Evolutionary conservation across 2,888 invertebrate species (phyloP), one percentile per base, ranked within the genome.

Genomic region (Macaria liturata): DNA sequence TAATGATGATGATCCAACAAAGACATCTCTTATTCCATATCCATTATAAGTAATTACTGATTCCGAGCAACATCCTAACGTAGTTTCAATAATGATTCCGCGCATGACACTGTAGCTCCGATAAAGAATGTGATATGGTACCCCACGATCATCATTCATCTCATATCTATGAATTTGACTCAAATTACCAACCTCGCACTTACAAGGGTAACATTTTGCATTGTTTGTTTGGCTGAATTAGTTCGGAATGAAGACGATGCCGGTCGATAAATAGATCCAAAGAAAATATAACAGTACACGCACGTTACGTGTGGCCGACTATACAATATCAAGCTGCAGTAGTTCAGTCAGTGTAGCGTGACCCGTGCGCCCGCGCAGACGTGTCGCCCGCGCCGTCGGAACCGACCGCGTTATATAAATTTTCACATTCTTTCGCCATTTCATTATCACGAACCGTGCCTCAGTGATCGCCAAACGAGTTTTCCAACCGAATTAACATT

Each of bases 361-460:
- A 73, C 60, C 68, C 69, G 77, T 71, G 81, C 80, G 77, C 77
- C 73, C 62, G 75, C 68, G 69, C 66, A 60, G 72, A 80, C 84
- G 83, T 75, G 61, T 65, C 70, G 66, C 69, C 72, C 59, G 55
- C 56, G 7, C 68, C 42, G 4, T 2, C 70, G 69, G 64, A 68
- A 65, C 67, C 80, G 79, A 71, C 68, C 69, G 77, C 77, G 82
- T 83, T 84, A 81, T 68, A 81, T 81, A 83, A 83, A 81, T 75
- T 72, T 59, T 70, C 67, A 66, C 69, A 70, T 72, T 73, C 68
- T 65, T 69, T 70, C 64, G 64, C 62, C 67, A 59, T 70, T 67
- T 63, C 56, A 62, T 62, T 64, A 65, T 62, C 57, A 64, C 65
- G 53, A 60, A 46, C 61, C 58, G 51, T 56, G 63, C 59, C 65